Conservation (phyloP, 2,113 vertebrate genomes). For the Poeciliopsis turrubarensis region DNA sequence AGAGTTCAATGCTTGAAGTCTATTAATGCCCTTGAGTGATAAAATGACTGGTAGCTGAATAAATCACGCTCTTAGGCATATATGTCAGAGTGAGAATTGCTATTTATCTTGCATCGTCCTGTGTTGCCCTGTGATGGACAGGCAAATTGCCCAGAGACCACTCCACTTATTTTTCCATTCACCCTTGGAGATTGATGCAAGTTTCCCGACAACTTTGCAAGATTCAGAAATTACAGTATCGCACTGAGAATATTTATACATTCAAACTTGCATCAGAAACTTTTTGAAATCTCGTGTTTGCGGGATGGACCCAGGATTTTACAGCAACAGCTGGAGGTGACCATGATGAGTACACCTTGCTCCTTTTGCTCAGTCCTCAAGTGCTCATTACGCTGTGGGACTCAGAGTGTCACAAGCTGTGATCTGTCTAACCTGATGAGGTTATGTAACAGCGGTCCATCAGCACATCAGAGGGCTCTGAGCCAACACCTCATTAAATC, state of each 20-base stretch:
- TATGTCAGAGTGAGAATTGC: too few relatives aligned
- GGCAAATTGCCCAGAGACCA: too few relatives aligned
- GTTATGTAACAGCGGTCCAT: constrained; percentile 49
- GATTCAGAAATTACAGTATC: too few relatives aligned
- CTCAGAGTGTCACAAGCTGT: constrained; percentile 35
- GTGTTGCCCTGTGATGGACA: too few relatives aligned
- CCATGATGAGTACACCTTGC: not conserved
- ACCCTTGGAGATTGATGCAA: too few relatives aligned
- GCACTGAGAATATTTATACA: not conserved
- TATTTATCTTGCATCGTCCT: too few relatives aligned
- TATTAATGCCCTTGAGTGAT: too few relatives aligned
- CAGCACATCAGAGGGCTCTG: constrained; percentile 36
- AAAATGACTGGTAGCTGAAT: too few relatives aligned
- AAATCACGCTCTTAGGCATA: too few relatives aligned
- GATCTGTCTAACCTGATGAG: constrained; percentile 49
- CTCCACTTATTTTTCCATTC: too few relatives aligned
- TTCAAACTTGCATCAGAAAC: constrained; percentile 17
- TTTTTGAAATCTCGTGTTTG: not conserved
- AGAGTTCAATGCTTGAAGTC: too few relatives aligned
- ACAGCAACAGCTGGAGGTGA: constrained; percentile 53
- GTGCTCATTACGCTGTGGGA: constrained; percentile 51
- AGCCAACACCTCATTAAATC: constrained; percentile 58
- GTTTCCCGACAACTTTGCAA: too few relatives aligned
- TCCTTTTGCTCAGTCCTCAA: constrained; percentile 27
- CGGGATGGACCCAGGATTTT: constrained; percentile 35